Conservation (phyloP, 2,797 vertebrate species). For the Nothura maculosa region DNA sequence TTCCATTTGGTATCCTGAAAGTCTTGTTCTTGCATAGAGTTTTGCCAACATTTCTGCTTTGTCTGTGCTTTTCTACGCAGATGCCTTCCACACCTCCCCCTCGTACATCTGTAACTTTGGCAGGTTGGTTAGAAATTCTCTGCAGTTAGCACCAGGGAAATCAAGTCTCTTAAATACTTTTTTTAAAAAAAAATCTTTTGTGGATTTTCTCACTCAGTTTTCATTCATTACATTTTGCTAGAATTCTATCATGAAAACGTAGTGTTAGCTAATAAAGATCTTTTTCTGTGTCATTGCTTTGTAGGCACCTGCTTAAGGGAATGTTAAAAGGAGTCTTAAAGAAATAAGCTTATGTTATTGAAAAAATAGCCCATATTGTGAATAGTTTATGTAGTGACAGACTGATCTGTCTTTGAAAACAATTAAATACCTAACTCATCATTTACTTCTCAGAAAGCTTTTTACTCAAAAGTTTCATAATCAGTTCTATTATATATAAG, state of each 20-base stretch:
- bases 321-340: not conserved
- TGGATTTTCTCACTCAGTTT: not conserved
- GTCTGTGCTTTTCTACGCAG: not conserved
- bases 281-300: not conserved
- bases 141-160: not conserved
- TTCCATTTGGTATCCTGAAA: not conserved
- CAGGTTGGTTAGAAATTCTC: not conserved
- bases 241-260: not conserved
- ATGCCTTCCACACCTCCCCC: not conserved
- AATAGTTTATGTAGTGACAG: not conserved
- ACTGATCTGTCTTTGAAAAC: not conserved
- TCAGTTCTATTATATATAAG: accelerated
- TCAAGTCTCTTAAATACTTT: not conserved
- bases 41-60: slow-evolving; percentile 25
- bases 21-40: not conserved
- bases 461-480: not conserved
- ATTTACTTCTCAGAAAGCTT: not conserved
- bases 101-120: not conserved
- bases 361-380: not conserved
- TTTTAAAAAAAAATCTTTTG: not conserved
- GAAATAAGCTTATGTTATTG: not conserved
- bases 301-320: not conserved
- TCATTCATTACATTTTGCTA: not conserved
- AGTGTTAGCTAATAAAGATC: not conserved
- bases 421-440: not conserved